These are phyloP conservation scores for Drosophila arawakana DNA, from an alignment of 1,140 invertebrate species.

Conservation along the genomic window DNA sequence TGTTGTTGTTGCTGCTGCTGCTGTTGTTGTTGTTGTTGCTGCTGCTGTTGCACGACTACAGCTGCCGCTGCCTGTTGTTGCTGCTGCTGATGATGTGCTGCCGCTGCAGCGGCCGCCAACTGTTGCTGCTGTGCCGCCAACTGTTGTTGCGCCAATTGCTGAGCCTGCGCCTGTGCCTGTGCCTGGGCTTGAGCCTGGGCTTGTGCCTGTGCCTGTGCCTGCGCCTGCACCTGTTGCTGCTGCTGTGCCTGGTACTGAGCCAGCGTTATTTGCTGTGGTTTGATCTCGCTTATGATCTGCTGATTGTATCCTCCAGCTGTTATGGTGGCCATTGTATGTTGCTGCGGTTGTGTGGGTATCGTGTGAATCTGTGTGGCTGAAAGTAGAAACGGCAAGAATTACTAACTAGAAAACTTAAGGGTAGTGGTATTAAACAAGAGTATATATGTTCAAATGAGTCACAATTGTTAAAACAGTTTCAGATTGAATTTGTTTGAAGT, in stretches of 20 bases:
- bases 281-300: slow-evolving; percentile 82
- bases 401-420: not conserved
- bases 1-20: slow-evolving; percentile 51
- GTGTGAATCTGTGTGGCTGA: slow-evolving; percentile 74
- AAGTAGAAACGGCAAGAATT: not conserved
- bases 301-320: slow-evolving; percentile 79
- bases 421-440: too few relatives aligned
- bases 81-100: slow-evolving; percentile 59
- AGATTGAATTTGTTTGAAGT: too few relatives aligned
- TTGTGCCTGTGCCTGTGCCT: slow-evolving; percentile 60
- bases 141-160: slow-evolving; percentile 51
- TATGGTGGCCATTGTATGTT: slow-evolving; percentile 81
- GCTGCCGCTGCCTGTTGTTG: slow-evolving; percentile 57
- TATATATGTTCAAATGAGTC: too few relatives aligned
- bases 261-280: slow-evolving; percentile 81
- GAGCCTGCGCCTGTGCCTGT: slow-evolving; percentile 51
- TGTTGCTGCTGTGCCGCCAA: slow-evolving; percentile 55
- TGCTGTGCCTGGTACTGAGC: slow-evolving; percentile 82
- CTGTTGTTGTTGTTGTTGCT: slow-evolving; percentile 71
- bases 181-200: slow-evolving; percentile 58
- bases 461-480: too few relatives aligned
- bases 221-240: slow-evolving; percentile 66
- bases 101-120: slow-evolving; percentile 55
- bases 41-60: slow-evolving; percentile 61
- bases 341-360: slow-evolving; percentile 76